Conservation (phyloP, 1,140 invertebrate species). For the Psilanteris sp. region DNA sequence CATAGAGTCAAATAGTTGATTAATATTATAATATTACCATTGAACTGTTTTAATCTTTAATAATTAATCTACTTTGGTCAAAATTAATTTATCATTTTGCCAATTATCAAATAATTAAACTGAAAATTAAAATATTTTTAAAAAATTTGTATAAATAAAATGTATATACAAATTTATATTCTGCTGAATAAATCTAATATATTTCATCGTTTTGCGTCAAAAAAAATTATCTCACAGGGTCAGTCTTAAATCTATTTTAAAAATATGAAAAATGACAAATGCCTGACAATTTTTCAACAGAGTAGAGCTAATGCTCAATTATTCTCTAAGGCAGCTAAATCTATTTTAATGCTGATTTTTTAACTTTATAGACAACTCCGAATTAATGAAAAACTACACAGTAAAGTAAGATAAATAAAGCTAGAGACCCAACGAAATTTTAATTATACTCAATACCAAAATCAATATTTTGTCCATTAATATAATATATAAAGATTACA, state of each 20-base stretch:
- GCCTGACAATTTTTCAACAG: conserved; percentile 24
- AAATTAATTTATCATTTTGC: too few species aligned
- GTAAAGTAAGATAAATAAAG: not conserved
- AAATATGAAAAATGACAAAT: not conserved
- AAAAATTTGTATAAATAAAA: too few species aligned
- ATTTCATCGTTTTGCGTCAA: conserved; percentile 6
- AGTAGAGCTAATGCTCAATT: conserved; percentile 15
- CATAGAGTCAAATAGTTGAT: too few species aligned
- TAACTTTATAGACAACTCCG: too few species aligned
- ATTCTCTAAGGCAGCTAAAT: conserved; percentile 7
- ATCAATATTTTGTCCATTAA: conserved; percentile 40
- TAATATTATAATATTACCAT: too few species aligned
- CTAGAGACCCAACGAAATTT: conserved; percentile 7
- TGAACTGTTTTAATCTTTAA: too few species aligned
- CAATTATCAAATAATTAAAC: too few species aligned
- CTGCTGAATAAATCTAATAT: too few species aligned
- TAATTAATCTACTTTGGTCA: too few species aligned
- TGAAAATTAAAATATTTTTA: too few species aligned
- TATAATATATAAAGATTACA: conserved; percentile 11
- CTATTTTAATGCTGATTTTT: not conserved
- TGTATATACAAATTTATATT: too few species aligned
- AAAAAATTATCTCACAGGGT: conserved; percentile 13
- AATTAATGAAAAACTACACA: too few species aligned
- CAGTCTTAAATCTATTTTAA: conserved; percentile 6
- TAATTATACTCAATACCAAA: conserved; percentile 57